Base-by-base conservation (phyloP, 2,888 invertebrate species). In the Conops quadrifasciatus region DNA sequence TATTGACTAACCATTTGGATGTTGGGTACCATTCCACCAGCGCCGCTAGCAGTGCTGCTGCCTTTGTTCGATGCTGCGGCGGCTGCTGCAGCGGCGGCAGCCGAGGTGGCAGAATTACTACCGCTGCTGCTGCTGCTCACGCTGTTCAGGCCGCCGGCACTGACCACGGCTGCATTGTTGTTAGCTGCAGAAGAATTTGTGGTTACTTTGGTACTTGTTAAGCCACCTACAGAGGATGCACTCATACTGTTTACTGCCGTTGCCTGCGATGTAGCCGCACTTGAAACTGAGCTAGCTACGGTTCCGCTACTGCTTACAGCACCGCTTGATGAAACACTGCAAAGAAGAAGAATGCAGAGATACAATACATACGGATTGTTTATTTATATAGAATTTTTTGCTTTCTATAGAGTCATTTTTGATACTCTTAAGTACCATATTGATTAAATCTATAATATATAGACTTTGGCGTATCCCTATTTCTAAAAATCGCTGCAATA, bases 1-100 rank as follows among this genome's bases (percentile, higher is more conserved):
- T 93, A 94, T 83, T 92, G 93, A 80, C 90, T 90, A 85, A 92
- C 90, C 85, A 93, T 86, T 85, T 86, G 86, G 81, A 86, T 85
- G 81, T 86, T 86, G 77, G 84, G 83, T 80, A 84, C 84, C 82
- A 84, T 80, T 79, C 83, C 81, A 80, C 85, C 81, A 83, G 83
- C 78, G 77, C 80, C 77, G 75, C 76, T 78, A 75, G 77, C 75
- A 75, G 80, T 76, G 72, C 81, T 78, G 73, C 78, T 76, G 66
- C 56, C 30, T 24, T 68, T 68, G 71, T 77, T 75, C 71, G 74
- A 74, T 72, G 60, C 63, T 51, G 43, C 70, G 58, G 71, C 74
- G 65, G 67, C 67, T 65, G 72, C 74, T 63, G 62, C 71, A n/a
- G 58, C 60, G 19, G 59, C 68, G 59, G 68, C 73, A 59, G 47